Conservation (phyloP, 2,888 invertebrate species). For the Rhorus exstirpatorius region DNA sequence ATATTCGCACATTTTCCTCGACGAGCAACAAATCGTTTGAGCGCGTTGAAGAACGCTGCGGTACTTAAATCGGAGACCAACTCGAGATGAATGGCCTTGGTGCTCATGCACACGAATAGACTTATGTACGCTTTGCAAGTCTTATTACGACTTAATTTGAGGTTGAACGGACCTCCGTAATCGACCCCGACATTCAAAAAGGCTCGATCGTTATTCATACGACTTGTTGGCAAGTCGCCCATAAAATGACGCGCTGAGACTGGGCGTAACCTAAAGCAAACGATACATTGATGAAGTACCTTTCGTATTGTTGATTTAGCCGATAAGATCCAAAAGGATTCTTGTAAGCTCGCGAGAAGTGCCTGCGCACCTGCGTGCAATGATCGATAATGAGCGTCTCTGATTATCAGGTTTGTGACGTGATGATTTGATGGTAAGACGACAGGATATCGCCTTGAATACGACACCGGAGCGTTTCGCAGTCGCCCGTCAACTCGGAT, state of each 20-base stretch:
- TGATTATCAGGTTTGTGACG: conserved; percentile 58
- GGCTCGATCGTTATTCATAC: background rate
- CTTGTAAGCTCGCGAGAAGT: conserved; percentile 51
- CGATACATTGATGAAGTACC: too few relatives aligned
- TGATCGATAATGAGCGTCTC: conserved; percentile 66
- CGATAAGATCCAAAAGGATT: background rate
- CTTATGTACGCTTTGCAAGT: conserved; percentile 27
- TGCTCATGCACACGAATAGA: conserved; percentile 43
- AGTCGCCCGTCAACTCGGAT: conserved; percentile 68
- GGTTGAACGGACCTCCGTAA: conserved; percentile 49
- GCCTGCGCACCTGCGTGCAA: conserved; percentile 10
- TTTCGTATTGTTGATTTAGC: background rate
- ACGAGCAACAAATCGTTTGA: conserved; percentile 62
- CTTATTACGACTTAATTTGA: conserved; percentile 1
- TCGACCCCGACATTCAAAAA: conserved; percentile 65
- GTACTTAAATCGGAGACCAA: conserved; percentile 64
- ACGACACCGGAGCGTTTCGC: conserved; percentile 38
- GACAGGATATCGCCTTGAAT: conserved; percentile 51
- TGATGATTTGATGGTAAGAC: conserved; percentile 50
- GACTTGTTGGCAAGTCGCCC: too few relatives aligned
- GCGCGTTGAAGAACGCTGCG: conserved; percentile 59
- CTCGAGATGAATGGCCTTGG: conserved; percentile 64
- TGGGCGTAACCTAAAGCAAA: too few relatives aligned
- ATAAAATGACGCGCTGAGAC: too few relatives aligned
- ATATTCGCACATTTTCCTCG: conserved; percentile 57